Evolutionary conservation across 1,140 invertebrate genomes (phyloP), one percentile per base, ranked within the genome.

Genomic region (Orius insidiosus): DNA sequence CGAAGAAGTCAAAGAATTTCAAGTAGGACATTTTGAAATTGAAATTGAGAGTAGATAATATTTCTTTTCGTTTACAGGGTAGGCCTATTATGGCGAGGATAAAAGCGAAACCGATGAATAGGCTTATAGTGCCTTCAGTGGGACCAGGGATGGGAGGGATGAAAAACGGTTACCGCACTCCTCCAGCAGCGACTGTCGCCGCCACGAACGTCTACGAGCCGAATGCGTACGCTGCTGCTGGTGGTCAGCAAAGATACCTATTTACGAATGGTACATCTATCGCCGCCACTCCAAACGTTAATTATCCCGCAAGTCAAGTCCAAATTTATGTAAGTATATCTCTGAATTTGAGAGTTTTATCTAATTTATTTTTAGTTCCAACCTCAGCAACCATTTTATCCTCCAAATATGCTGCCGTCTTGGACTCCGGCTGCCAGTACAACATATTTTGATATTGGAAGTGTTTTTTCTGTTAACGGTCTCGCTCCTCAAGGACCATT

Each of bases 71-170:
- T 48, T 65, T 68, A 55, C 64, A 84, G 69, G 83, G 81, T 55
- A 85, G 80, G 61, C 84, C 83, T 43, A 86, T 89, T 53, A 85
- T 85, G 80, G 85, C 85, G 14, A 69, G 85, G 52, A 89, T 90
- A 46, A 90, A 90, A 68, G 83, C 85, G 45, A 87, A 87, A 64
- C 82, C 84, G 52, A 43, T 43, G 41, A 78, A 84, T 56, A 69
- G 80, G 58, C 63, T 78, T 60, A 69, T 75, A 35, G 65, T 75
- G 49, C 67, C 70, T 11, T 62, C 72, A 13, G 72, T 73, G 52
- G 66, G 50, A 13, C 38, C 49, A 24, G 51, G 48, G 18, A 50
- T 55, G 13, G 42, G 45, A 0, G 51, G 47, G 31, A 66, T 73
- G 35, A 77, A 77, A 59, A 78, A 78, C 64, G 75, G 75, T 41